These are phyloP conservation scores for Harpalus rufipes DNA, from an alignment of 2,888 invertebrate genomes.

Conservation along the genomic window DNA sequence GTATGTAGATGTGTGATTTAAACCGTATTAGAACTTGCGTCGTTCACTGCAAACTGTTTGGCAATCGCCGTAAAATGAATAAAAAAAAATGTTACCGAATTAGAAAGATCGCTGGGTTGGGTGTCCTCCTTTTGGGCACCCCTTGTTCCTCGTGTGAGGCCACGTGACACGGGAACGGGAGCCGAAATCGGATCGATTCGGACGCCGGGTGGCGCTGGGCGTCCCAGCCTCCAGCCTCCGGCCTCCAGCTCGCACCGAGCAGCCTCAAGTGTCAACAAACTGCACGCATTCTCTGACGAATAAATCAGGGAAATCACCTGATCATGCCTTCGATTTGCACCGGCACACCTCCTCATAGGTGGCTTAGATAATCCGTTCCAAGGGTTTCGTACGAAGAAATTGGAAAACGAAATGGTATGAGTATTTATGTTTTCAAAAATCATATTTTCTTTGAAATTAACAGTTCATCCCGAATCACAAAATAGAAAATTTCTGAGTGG, in stretches of 20 bases:
- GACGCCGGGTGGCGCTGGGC: not conserved
- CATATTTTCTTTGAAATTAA: no score
- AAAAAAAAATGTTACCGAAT: not conserved
- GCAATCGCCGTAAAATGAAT: not conserved
- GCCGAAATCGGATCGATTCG: conserved; percentile 50
- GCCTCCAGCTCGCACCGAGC: not conserved
- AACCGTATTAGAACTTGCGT: no score
- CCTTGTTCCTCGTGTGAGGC: conserved; percentile 6
- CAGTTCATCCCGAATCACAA: no score
- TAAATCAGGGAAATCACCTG: conserved; percentile 35
- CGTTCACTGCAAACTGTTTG: no score
- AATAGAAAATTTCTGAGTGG: no score
- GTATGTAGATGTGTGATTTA: no score
- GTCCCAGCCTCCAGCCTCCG: conserved; percentile 2
- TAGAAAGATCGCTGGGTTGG: not conserved
- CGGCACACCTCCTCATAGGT: not conserved
- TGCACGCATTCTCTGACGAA: conserved; percentile 37
- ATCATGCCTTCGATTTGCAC: not conserved
- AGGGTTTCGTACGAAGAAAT: not conserved
- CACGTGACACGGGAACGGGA: conserved; percentile 39
- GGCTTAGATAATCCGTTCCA: not conserved
- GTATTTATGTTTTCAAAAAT: no score
- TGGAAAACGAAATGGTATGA: no score
- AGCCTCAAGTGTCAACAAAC: conserved; percentile 36
- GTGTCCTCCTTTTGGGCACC: conserved; percentile 3